Conservation (phyloP, 2,113 vertebrate genomes). For the Brachyistius frenatus region DNA sequence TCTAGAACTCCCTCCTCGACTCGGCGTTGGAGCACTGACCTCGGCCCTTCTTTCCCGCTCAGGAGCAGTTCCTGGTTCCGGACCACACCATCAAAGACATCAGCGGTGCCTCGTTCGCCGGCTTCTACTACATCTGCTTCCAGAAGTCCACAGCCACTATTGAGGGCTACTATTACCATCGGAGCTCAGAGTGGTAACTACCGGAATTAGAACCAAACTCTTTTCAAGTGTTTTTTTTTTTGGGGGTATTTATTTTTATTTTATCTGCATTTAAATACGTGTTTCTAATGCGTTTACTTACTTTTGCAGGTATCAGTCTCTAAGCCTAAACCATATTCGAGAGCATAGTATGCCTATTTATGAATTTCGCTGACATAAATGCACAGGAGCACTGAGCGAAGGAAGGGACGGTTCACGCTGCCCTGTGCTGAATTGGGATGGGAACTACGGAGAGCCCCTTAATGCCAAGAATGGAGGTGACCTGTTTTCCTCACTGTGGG, state of each 20-base stretch:
- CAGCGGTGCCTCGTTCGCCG: slow-evolving; percentile 97
- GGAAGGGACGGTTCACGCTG: slow-evolving; percentile 17
- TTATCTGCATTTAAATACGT: background rate
- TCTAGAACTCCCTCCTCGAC: background rate
- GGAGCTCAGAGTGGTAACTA: slow-evolving; percentile 96
- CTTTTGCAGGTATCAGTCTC: slow-evolving; percentile 93
- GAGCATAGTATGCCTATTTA: slow-evolving; percentile 97
- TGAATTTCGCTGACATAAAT: slow-evolving; percentile 94
- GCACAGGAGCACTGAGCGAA: background rate
- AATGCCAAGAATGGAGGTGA: slow-evolving; percentile 53
- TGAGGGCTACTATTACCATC: slow-evolving; percentile 98
- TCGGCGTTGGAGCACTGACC: background rate
- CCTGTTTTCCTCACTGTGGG: slow-evolving; percentile 40
- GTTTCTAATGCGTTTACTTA: background rate
- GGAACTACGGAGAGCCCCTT: slow-evolving; percentile 50
- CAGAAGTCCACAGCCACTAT: slow-evolving; percentile 98
- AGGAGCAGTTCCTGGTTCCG: slow-evolving; percentile 98
- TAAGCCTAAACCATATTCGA: slow-evolving; percentile 94
- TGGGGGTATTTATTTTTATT: background rate
- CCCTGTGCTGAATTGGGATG: slow-evolving; percentile 39
- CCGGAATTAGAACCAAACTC: background rate
- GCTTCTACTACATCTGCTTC: slow-evolving; percentile 99
- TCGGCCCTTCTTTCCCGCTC: slow-evolving; percentile 1
- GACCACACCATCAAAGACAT: slow-evolving; percentile 99
- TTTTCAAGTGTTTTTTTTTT: too few relatives aligned